phyloP scores from a whole-genome alignment of 2,888 invertebrate genomes.

The Microdon myrmicae region DNA sequence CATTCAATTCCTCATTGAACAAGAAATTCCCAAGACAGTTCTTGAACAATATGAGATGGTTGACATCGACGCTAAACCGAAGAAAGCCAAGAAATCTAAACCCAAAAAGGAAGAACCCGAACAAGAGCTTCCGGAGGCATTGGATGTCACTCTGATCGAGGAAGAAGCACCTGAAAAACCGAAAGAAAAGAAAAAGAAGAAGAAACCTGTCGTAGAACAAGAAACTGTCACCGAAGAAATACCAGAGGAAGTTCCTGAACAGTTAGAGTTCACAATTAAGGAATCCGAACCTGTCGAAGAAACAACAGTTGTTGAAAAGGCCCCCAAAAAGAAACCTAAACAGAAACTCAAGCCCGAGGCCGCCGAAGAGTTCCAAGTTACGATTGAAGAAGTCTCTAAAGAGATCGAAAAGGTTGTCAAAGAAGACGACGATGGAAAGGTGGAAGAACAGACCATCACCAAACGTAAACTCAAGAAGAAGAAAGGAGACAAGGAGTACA shows the following conservation, averaged over 20 bases:
- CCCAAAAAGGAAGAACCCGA: slow-evolving; percentile 42
- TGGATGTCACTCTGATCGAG: slow-evolving; percentile 57
- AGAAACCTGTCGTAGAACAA: slow-evolving; percentile 47
- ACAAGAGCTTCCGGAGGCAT: slow-evolving; percentile 53
- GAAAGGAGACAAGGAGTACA: slow-evolving; percentile 66
- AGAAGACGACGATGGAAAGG: slow-evolving; percentile 60
- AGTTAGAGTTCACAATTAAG: slow-evolving; percentile 40
- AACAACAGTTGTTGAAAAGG: slow-evolving; percentile 25
- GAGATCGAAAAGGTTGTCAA: slow-evolving; percentile 56
- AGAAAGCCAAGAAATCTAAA: slow-evolving; percentile 59
- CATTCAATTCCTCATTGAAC: slow-evolving; percentile 64
- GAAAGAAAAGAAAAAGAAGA: slow-evolving; percentile 58
- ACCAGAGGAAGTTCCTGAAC: slow-evolving; percentile 27
- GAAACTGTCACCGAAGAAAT: slow-evolving; percentile 50
- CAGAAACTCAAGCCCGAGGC: slow-evolving; percentile 53
- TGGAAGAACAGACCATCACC: slow-evolving; percentile 63
- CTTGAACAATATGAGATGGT: slow-evolving; percentile 66
- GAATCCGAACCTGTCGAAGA: slow-evolving; percentile 51
- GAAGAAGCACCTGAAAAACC: slow-evolving; percentile 56
- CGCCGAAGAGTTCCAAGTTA: slow-evolving; percentile 53
- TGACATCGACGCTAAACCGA: slow-evolving; percentile 62
- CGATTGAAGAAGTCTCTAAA: slow-evolving; percentile 55
- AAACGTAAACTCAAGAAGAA: slow-evolving; percentile 68
- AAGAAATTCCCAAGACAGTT: slow-evolving; percentile 66
- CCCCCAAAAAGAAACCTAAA: slow-evolving; percentile 32